Base-by-base conservation (phyloP, 1,140 invertebrate species). In the Macrobrachium nipponense region DNA sequence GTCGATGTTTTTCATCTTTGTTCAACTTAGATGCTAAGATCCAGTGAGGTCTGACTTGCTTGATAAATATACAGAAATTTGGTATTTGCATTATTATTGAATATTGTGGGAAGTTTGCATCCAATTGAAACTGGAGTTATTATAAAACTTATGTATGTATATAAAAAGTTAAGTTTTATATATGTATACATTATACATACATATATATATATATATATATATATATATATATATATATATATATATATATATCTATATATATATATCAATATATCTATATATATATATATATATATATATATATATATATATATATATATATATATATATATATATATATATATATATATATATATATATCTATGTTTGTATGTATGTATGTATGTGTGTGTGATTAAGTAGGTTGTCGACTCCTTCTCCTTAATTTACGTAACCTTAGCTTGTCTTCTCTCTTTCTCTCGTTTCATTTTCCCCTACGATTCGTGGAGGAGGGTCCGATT, bases 141-240 rank as follows among this genome's bases (percentile, higher is more conserved):
- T n/a, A n/a, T n/a, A n/a, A n/a, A n/a, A n/a, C 27, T 2, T 36
- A 36, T 51, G 12, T 66, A 66, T 66, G 12, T 66, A 66, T 27
- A 66, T 66, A 66, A 7, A 6, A 7, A 6, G 17, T n/a, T 5
- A 66, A n/a, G 20, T 14, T 36, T 7, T 66, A 17, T 66, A 17
- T 17, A 66, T 66, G 12, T 66, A 66, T 66, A 17, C 0, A 66
- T 66, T 27, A 17, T 66, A 66, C 12, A 14, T 66, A 66, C 0
- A 66, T 66, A 66, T 66, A 66, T 8, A 66, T 66, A 66, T 66
- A 17, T 66, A 66, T 11, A 66, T 66, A 66, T 66, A 66, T 66
- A 66, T 66, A 66, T 66, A 66, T 66, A 66, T 66, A 66, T 66
- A 66, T 66, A 66, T 66, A 66, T 66, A 66, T 66, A 66, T 66